Base-by-base conservation (phyloP, 2,888 invertebrate genomes). In the Phoenoteleia sp. region DNA sequence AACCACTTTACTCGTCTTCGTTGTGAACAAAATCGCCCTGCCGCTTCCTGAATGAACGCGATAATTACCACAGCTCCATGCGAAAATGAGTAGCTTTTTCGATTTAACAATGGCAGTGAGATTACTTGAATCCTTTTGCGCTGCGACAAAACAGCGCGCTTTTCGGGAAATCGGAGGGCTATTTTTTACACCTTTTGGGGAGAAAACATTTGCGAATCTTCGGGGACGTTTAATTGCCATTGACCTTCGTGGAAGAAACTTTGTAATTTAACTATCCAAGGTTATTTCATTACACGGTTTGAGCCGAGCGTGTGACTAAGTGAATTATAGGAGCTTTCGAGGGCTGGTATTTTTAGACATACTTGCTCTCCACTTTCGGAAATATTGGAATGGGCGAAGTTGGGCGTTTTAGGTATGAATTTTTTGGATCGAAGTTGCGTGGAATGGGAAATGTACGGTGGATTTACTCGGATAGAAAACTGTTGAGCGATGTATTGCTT, bases 51-150 rank as follows among this genome's bases (percentile, higher is more conserved):
- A 89, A 89, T 88, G 87, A 86, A 77, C 75, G 84, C 86, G 86
- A 86, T 89, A 89, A 89, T 89, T 89, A 88, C 88, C 88, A 79
- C 80, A 74, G 85, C 86, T 85, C 87, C 84, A 87, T 79, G 86
- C 81, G 87, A 89, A 89, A 89, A 89, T 89, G 89, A 88, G 45
- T 87, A 84, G 83, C 85, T 75, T 81, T 81, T 86, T 86, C 86
- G 83, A 88, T 89, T 87, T 84, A 75, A 81, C 81, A 81, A 84
- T 84, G 64, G 79, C 23, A 21, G 64, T 47, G 19, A 75, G 71
- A 84, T 84, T 84, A 69, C 54, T 56, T 36, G 52, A 45, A n/a
- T 33, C 56, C 52, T 66, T 82, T 82, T 58, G 77, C 39, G 47
- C 49, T 27, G 9, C 15, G 7, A 36, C 27, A 67, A 67, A 67